Percentiles rank a stretch among this genome's conserved stretches.
These are phyloP conservation scores for Toxostoma redivivum DNA, from an alignment of 2,113 vertebrate genomes.

Conservation along the genomic window DNA sequence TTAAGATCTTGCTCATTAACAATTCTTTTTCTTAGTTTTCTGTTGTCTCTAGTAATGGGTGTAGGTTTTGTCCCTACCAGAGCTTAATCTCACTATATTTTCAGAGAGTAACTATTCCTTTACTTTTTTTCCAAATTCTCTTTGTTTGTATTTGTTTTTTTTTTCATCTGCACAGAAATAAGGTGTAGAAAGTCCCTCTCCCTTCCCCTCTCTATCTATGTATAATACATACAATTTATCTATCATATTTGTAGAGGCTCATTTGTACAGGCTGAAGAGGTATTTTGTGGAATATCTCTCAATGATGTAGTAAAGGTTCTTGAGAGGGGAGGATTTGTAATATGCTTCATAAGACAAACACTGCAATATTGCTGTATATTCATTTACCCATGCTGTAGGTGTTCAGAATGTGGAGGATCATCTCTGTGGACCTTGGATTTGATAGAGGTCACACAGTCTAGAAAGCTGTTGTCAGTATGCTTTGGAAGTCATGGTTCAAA, in stretches of 20 bases:
- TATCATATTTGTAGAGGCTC: background rate
- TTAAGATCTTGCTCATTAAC: background rate
- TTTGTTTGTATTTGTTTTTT: background rate
- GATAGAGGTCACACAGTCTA: background rate
- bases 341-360: background rate
- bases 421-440: background rate
- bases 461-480: background rate
- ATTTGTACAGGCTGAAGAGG: background rate
- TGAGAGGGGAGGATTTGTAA: background rate
- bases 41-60: background rate
- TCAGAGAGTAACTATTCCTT: background rate
- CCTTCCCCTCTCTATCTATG: background rate
- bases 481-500: background rate
- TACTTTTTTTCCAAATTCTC: background rate
- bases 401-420: background rate
- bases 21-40: background rate
- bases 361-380: background rate
- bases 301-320: background rate
- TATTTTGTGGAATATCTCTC: background rate
- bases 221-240: background rate
- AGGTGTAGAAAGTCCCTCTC: background rate
- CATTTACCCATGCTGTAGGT: background rate
- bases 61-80: background rate
- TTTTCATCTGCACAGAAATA: background rate
- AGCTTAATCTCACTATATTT: background rate